Percentiles rank a stretch among this genome's conserved stretches.
These are phyloP conservation scores for Scyliorhinus canicula DNA, from an alignment of 2,797 vertebrate species.

Conservation along the genomic window DNA sequence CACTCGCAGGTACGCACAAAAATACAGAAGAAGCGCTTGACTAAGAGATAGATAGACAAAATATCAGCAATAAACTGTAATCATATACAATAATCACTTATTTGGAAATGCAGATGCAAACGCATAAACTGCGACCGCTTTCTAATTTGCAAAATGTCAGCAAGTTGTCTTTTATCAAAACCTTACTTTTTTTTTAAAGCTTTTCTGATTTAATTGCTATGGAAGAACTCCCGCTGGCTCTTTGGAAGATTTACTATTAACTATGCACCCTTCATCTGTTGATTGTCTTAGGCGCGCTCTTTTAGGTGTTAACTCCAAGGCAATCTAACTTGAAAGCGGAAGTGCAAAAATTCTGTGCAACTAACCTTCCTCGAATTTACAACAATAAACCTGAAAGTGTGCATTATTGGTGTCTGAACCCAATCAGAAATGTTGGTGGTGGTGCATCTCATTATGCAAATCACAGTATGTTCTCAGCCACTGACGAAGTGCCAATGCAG, in stretches of 20 bases:
- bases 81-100: constrained; percentile 66
- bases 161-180: constrained; percentile 72
- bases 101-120: constrained; percentile 70
- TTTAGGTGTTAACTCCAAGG: constrained; percentile 64
- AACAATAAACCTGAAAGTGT: constrained; percentile 6
- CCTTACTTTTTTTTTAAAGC: constrained; percentile 65
- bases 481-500: not conserved
- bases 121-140: constrained; percentile 62
- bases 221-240: constrained; percentile 68
- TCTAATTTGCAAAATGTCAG: constrained; percentile 69
- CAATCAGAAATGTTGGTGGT: not conserved
- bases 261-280: constrained; percentile 65
- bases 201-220: constrained; percentile 65
- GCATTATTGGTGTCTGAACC: constrained; percentile 15
- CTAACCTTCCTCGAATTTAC: constrained; percentile 16
- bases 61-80: constrained; percentile 63
- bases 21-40: constrained; percentile 70
- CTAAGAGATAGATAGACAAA: constrained; percentile 58
- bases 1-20: constrained; percentile 57
- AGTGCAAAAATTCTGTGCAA: constrained; percentile 43
- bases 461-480: not conserved
- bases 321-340: constrained; percentile 76
- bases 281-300: constrained; percentile 87
- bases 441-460: not conserved
- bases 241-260: constrained; percentile 64